Percentiles rank a stretch among this genome's conserved stretches.
These are phyloP conservation scores for Shinisaurus crocodilurus DNA, from an alignment of 2,113 vertebrate species.

Conservation along the genomic window DNA sequence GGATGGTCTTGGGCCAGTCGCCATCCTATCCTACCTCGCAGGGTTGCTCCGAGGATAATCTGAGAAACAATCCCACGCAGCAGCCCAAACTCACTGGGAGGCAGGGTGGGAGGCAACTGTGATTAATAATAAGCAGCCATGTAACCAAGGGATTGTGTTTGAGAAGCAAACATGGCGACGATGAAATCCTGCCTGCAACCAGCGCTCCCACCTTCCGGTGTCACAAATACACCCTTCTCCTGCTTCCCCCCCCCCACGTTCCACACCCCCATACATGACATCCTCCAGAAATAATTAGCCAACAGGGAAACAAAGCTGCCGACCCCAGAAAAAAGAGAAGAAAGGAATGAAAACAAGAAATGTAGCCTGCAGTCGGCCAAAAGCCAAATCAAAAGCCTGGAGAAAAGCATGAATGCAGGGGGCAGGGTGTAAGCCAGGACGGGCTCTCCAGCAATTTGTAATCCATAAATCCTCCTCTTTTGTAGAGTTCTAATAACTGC, in stretches of 20 bases:
- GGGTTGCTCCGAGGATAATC: no score
- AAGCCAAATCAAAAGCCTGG: not conserved
- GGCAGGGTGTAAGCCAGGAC: constrained; percentile 10
- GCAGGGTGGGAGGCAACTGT: not conserved
- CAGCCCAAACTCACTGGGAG: not conserved
- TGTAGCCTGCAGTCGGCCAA: not conserved
- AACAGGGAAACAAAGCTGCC: constrained; percentile 12
- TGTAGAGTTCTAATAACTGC: constrained; percentile 43
- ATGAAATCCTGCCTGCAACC: not conserved
- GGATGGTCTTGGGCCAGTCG: no score
- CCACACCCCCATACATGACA: not conserved
- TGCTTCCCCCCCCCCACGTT: no score
- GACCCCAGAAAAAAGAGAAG: not conserved
- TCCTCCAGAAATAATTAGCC: not conserved
- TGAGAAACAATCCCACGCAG: no score
- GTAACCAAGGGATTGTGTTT: not conserved
- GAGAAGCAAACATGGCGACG: not conserved
- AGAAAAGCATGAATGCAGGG: constrained; percentile 14
- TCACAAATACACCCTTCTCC: not conserved
- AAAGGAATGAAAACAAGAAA: not conserved
- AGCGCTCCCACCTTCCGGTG: not conserved
- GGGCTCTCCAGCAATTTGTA: not conserved
- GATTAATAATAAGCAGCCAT: not conserved
- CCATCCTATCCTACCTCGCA: no score
- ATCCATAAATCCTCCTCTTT: constrained; percentile 32